Percentiles rank a stretch among this genome's conserved stretches.
Conservation (phyloP, 1,140 invertebrate species). For the Caenorhabditis inopinata region DNA sequence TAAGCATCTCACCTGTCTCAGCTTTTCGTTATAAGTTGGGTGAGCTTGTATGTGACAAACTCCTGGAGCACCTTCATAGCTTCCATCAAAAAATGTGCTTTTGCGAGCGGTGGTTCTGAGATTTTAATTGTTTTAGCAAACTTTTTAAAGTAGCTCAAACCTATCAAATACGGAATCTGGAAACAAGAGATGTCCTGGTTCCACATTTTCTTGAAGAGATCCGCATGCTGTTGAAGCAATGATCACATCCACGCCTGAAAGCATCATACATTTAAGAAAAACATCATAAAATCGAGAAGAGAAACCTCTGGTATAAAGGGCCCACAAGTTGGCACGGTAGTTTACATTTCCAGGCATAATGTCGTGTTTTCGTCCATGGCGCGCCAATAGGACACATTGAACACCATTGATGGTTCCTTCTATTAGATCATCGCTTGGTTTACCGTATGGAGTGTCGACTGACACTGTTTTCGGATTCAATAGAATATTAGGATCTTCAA, state of each 20-base stretch:
- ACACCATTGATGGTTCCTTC: slow-evolving; percentile 78
- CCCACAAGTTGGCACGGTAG: slow-evolving; percentile 94
- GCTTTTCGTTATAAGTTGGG: slow-evolving; percentile 58
- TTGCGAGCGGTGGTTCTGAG: slow-evolving; percentile 73
- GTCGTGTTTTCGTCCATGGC: slow-evolving; percentile 83
- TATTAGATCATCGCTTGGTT: slow-evolving; percentile 80
- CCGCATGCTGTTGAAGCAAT: slow-evolving; percentile 88
- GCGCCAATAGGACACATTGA: slow-evolving; percentile 78
- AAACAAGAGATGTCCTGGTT: slow-evolving; percentile 84
- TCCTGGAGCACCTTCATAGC: slow-evolving; percentile 70
- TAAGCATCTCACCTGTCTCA: slow-evolving; percentile 52
- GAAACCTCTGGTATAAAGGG: slow-evolving; percentile 74
- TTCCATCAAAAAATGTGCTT: slow-evolving; percentile 87
- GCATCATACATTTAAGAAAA: background rate
- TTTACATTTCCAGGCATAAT: slow-evolving; percentile 83
- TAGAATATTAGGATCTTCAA: slow-evolving; percentile 82
- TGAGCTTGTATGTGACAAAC: slow-evolving; percentile 88
- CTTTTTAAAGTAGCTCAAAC: slow-evolving; percentile 55
- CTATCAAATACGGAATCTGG: slow-evolving; percentile 92
- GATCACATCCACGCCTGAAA: slow-evolving; percentile 82
- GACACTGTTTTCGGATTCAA: slow-evolving; percentile 73
- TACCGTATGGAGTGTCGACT: slow-evolving; percentile 80
- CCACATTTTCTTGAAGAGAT: slow-evolving; percentile 82
- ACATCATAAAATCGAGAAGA: background rate
- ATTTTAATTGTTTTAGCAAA: background rate